Evolutionary conservation across 2,113 vertebrate genomes (phyloP).

Genomic region (Crotalus horridus): DNA sequence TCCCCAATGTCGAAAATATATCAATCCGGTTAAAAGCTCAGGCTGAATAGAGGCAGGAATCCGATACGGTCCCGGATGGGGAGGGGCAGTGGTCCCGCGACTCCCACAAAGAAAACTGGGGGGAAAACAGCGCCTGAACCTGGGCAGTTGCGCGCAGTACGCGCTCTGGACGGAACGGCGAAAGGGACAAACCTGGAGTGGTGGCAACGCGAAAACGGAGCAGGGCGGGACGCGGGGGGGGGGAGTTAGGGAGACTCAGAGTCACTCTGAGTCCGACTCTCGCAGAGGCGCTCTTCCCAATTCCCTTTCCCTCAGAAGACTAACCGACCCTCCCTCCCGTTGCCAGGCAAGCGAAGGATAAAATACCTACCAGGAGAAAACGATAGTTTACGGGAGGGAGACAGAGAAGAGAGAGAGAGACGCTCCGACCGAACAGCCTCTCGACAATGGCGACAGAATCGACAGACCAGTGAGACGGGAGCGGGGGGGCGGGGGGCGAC

Average conservation of each 20-base stretch:
- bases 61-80: background rate
- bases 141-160: background rate
- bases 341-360: background rate
- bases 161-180: background rate
- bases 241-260: background rate
- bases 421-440: background rate
- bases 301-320: background rate
- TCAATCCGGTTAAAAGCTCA: background rate
- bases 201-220: background rate
- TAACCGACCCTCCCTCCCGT: background rate
- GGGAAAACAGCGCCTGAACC: background rate
- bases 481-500: background rate
- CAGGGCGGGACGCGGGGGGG: too few relatives aligned
- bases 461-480: background rate
- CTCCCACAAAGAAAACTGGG: background rate
- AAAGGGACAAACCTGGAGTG: background rate
- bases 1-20: background rate
- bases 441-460: background rate
- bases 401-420: background rate
- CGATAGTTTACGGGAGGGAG: background rate
- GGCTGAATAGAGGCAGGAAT: background rate
- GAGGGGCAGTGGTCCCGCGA: background rate
- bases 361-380: constrained; percentile 11
- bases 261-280: background rate
- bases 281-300: background rate